phyloP scores from a whole-genome alignment of 2,797 vertebrate species.

The Liasis olivaceus region DNA sequence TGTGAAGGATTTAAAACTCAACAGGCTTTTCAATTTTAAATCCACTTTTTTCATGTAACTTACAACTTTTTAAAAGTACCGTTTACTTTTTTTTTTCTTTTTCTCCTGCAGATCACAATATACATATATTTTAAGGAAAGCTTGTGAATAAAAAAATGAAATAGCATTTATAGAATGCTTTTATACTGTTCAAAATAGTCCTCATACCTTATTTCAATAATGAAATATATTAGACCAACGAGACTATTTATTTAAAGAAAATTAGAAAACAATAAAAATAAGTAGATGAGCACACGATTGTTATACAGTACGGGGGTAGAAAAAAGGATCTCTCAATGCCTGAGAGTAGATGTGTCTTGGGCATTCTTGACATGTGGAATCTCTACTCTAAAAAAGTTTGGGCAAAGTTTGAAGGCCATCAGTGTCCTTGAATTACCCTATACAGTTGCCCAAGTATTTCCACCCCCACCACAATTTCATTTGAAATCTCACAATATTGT shows the following conservation, averaged over 20 bases:
- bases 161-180: neutral
- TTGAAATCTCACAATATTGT: no score
- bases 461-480: no score
- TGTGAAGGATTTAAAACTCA: slow-evolving; percentile 24
- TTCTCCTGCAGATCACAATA: neutral
- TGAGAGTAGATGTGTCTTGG: no score
- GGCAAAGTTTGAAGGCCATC: neutral
- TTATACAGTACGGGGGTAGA: neutral
- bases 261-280: neutral
- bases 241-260: neutral
- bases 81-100: neutral
- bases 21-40: neutral
- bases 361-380: neutral
- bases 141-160: neutral
- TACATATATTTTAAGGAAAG: neutral
- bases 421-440: no score
- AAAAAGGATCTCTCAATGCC: neutral
- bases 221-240: neutral
- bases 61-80: neutral
- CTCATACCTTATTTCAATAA: neutral
- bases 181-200: neutral
- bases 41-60: neutral
- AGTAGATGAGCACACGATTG: neutral
- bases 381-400: neutral
- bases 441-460: no score